Percentiles rank a stretch among this genome's conserved stretches.
These are phyloP conservation scores for Naja naja DNA, from an alignment of 2,113 vertebrate species.

Conservation along the genomic window DNA sequence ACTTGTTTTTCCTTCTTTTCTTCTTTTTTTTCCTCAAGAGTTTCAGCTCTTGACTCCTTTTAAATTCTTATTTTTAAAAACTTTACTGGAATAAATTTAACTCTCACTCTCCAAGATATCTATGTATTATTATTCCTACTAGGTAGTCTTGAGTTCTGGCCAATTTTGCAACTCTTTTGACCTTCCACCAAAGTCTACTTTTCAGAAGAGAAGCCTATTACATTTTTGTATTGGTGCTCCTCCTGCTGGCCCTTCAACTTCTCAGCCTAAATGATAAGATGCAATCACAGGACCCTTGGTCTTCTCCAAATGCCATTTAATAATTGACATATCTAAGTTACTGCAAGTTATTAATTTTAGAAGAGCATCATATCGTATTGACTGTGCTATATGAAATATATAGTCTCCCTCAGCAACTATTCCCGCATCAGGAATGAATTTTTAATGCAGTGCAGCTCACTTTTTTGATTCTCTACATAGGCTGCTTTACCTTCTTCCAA, in stretches of 20 bases:
- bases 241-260: conserved; percentile 8
- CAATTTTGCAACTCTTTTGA: conserved; percentile 21
- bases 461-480: neutral
- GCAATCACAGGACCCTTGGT: neutral
- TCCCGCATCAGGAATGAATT: neutral
- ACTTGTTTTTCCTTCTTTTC: neutral
- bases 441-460: neutral
- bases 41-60: neutral
- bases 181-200: neutral
- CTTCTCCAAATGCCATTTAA: conserved; percentile 12
- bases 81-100: neutral
- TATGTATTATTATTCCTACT: neutral
- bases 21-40: neutral
- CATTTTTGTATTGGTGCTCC: conserved; percentile 11
- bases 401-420: neutral
- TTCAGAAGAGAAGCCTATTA: conserved; percentile 14
- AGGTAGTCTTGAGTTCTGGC: neutral
- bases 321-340: neutral
- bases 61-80: neutral
- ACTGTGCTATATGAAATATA: conserved; percentile 7
- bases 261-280: neutral
- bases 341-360: conserved; percentile 8
- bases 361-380: neutral
- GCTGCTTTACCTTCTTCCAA: neutral
- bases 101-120: neutral